A percentile compares a stretch with the other conserved stretches of the same genome.
phyloP scores from a whole-genome alignment of 2,888 invertebrate species.

The Chouioia cunea region DNA sequence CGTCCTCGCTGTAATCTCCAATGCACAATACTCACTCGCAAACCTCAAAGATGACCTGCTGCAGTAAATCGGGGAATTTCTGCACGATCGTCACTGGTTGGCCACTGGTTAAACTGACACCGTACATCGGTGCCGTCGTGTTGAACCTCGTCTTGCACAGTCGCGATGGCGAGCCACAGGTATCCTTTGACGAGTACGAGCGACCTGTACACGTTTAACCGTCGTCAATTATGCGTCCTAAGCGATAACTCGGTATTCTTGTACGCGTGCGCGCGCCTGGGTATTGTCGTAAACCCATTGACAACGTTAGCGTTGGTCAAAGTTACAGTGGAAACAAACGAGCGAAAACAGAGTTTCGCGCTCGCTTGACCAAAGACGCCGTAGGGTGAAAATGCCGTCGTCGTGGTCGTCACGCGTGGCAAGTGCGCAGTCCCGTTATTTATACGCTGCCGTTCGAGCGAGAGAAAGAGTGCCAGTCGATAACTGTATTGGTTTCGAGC shows the following conservation, averaged over 20 bases:
- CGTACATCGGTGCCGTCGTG: constrained; percentile 94
- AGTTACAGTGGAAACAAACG: not conserved
- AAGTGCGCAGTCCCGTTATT: constrained; percentile 60
- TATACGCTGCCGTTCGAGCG: constrained; percentile 45
- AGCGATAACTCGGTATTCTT: too few relatives aligned
- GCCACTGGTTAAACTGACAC: constrained; percentile 92
- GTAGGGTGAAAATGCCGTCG: too few relatives aligned
- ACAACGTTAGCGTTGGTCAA: not conserved
- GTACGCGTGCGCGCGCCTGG: not conserved
- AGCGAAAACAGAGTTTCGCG: too few relatives aligned
- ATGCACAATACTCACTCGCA: constrained; percentile 89
- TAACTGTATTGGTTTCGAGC: constrained; percentile 67
- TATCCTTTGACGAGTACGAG: constrained; percentile 68
- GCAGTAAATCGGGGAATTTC: constrained; percentile 91
- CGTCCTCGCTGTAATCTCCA: too few relatives aligned
- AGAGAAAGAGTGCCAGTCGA: constrained; percentile 56
- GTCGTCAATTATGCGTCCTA: too few relatives aligned
- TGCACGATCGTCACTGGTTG: constrained; percentile 94
- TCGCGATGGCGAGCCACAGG: constrained; percentile 79
- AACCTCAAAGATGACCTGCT: constrained; percentile 93
- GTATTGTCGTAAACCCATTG: not conserved
- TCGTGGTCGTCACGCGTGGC: not conserved
- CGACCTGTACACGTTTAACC: constrained; percentile 59
- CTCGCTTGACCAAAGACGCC: too few relatives aligned
- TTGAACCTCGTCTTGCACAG: constrained; percentile 91